A percentile compares a stretch with the other conserved stretches of the same genome.
Evolutionary conservation across 1,140 invertebrate genomes (phyloP).

Genomic region (Tetragnatha versicolor): DNA sequence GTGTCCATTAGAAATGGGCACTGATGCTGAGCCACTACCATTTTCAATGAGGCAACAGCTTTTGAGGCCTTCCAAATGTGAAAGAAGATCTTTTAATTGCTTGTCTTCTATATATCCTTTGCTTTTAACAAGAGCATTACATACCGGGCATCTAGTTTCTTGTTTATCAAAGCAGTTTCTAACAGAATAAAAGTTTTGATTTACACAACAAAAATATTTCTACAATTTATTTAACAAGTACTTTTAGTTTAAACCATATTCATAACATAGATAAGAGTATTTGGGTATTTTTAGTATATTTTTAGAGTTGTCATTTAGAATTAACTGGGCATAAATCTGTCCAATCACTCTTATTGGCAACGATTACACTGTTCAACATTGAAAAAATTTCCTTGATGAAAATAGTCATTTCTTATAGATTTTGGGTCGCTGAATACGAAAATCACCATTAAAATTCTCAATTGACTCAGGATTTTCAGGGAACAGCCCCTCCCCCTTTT

Average conservation of each 20-base stretch:
- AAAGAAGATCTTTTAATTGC: not conserved
- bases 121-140: not conserved
- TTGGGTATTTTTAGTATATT: not conserved
- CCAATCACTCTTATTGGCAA: too few species aligned
- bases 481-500: too few species aligned
- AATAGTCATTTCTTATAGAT: too few species aligned
- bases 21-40: too few species aligned
- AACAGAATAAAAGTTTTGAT: not conserved
- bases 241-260: not conserved
- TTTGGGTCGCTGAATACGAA: too few species aligned
- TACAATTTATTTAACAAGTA: not conserved
- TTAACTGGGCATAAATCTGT: not conserved
- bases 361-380: too few species aligned
- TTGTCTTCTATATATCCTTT: conserved; percentile 26
- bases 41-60: not conserved
- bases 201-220: not conserved
- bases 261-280: not conserved
- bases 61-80: not conserved
- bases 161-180: conserved; percentile 4
- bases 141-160: conserved; percentile 21
- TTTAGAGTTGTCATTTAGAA: too few species aligned
- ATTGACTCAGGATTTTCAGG: too few species aligned
- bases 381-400: too few species aligned
- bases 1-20: not conserved
- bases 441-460: too few species aligned